Conservation (phyloP, 2,797 vertebrate species). For the Pygocentrus nattereri region DNA sequence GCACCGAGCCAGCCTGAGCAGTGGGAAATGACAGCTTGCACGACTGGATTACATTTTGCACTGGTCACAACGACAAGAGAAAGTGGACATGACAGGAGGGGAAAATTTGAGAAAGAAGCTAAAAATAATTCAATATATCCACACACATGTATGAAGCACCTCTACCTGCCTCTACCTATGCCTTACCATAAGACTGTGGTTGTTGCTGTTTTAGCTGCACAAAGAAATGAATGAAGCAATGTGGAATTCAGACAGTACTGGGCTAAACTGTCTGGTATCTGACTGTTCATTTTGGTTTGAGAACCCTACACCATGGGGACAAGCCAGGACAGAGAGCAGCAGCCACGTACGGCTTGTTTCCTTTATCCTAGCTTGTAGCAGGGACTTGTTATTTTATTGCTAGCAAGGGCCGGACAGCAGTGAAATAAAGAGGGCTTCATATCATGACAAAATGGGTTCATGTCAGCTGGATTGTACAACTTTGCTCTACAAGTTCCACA, state of each 20-base stretch:
- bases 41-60: constrained; percentile 47
- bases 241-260: background rate
- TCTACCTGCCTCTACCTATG: too few species aligned
- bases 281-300: too few species aligned
- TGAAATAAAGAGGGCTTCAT: background rate
- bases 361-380: background rate
- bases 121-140: background rate
- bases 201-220: background rate
- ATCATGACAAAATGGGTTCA: background rate
- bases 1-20: constrained; percentile 50
- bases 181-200: too few species aligned
- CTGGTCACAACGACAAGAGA: constrained; percentile 32
- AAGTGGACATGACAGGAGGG: constrained; percentile 23
- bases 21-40: constrained; percentile 55
- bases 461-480: background rate
- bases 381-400: too few species aligned
- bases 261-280: too few species aligned
- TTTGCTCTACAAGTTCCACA: background rate
- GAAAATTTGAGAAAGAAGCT: constrained; percentile 15
- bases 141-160: too few species aligned
- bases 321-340: background rate
- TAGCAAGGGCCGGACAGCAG: background rate
- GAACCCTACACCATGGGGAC: background rate
- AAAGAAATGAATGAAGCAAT: background rate
- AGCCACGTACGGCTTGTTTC: background rate